phyloP scores from a whole-genome alignment of 2,888 invertebrate genomes.

The Protula sp. region DNA sequence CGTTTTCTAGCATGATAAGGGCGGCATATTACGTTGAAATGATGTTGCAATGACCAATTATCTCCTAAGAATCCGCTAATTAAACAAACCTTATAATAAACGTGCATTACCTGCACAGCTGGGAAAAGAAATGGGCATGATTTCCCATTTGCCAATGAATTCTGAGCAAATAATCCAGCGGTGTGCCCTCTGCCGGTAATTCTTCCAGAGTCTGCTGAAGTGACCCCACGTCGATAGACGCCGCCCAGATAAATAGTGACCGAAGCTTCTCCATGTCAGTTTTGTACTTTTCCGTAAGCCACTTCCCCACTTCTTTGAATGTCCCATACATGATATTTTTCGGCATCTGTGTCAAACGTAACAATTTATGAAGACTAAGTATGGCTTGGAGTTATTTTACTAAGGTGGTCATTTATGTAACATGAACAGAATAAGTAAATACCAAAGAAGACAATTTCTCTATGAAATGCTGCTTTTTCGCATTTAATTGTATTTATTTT shows the following conservation, averaged over 20 bases:
- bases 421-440: background rate
- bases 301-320: background rate
- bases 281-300: background rate
- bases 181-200: constrained; percentile 37
- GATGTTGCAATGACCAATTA: no score
- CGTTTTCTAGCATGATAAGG: no score
- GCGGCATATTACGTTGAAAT: no score
- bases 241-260: constrained; percentile 44
- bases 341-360: background rate
- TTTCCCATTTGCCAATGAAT: constrained; percentile 44
- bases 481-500: no score
- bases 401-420: no score
- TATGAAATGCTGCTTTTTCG: no score
- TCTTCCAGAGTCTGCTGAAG: constrained; percentile 31
- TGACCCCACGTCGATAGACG: constrained; percentile 41
- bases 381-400: no score
- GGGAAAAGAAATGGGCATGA: constrained; percentile 45
- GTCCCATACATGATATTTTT: background rate
- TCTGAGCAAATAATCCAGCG: constrained; percentile 42
- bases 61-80: no score
- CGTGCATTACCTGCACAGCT: constrained; percentile 23
- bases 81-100: no score
- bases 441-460: background rate
- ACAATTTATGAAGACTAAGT: background rate
- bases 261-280: constrained; percentile 65